A percentile compares a stretch with the other conserved stretches of the same genome.
Conservation (phyloP, 2,888 invertebrate species). For the Meganola albula region DNA sequence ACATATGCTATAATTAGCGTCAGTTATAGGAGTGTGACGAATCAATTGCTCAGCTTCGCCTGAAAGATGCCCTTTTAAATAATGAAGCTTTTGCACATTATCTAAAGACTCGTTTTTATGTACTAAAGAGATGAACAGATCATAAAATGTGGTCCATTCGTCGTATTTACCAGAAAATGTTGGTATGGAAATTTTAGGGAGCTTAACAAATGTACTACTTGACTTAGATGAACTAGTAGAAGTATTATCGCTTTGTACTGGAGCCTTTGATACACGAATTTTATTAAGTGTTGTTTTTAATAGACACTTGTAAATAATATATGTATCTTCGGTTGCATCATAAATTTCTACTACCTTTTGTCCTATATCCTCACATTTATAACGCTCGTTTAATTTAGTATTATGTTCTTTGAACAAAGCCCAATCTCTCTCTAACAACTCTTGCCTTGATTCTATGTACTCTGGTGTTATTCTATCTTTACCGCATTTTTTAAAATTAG, state of each 20-base stretch:
- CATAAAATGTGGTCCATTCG: constrained; percentile 1
- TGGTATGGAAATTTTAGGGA: constrained; percentile 1
- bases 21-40: constrained; percentile 14
- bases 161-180: constrained; percentile 1
- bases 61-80: constrained; percentile 4
- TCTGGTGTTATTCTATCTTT: neutral
- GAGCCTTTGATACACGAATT: neutral
- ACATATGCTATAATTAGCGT: constrained; percentile 12
- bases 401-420: neutral
- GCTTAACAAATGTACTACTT: neutral
- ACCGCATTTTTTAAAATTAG: neutral
- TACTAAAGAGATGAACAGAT: constrained; percentile 1
- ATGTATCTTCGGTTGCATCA: constrained; percentile 1
- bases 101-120: neutral
- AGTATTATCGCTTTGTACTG: neutral
- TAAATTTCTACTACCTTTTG: neutral
- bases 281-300: neutral
- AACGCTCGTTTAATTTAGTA: neutral
- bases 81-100: constrained; percentile 3
- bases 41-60: constrained; percentile 10
- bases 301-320: neutral
- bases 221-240: neutral
- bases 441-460: constrained; percentile 1
- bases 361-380: neutral
- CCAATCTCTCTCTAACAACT: constrained; percentile 1